Percentiles rank a stretch among this genome's conserved stretches.
Conservation (phyloP, 2,113 vertebrate genomes). For the Dromaius novaehollandiae region DNA sequence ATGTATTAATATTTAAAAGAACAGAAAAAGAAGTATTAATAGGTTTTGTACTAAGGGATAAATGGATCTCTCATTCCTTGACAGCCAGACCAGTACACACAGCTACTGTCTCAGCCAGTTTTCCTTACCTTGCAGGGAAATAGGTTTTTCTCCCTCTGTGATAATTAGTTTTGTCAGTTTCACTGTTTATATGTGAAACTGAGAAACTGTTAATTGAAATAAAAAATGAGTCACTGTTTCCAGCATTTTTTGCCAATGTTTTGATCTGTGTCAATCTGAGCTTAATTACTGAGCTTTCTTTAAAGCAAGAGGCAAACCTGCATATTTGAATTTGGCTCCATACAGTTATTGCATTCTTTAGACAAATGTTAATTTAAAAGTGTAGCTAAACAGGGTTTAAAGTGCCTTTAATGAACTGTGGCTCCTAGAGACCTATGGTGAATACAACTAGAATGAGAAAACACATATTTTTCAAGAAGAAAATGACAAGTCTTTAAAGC, state of each 20-base stretch:
- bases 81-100: neutral
- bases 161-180: constrained; percentile 82
- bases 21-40: neutral
- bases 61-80: neutral
- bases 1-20: neutral
- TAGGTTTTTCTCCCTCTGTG: constrained; percentile 59
- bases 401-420: neutral
- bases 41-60: neutral
- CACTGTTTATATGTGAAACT: constrained; percentile 77
- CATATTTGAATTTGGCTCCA: constrained; percentile 17
- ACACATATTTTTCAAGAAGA: neutral
- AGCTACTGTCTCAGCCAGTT: constrained; percentile 60
- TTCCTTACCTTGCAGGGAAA: constrained; percentile 67
- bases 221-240: constrained; percentile 80
- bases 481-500: constrained; percentile 51
- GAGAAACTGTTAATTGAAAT: constrained; percentile 83
- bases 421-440: neutral
- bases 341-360: neutral
- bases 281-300: constrained; percentile 75
- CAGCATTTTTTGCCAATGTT: constrained; percentile 76
- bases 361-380: neutral
- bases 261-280: constrained; percentile 78
- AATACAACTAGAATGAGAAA: constrained; percentile 29
- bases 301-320: constrained; percentile 57
- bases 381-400: neutral